Evolutionary conservation across 2,888 invertebrate species (phyloP).

Genomic region (Drosophila mimica): DNA sequence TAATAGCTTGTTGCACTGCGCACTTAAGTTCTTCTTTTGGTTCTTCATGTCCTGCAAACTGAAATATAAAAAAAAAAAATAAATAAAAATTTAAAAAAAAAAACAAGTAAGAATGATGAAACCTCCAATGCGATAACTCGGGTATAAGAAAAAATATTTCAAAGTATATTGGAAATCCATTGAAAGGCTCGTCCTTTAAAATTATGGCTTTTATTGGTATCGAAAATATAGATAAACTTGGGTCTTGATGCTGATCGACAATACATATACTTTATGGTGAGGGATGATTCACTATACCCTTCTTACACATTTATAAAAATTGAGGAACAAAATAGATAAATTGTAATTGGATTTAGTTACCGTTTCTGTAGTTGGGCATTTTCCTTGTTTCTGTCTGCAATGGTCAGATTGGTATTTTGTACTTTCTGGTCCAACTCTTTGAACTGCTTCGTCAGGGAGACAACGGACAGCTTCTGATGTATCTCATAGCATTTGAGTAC

Average conservation of each 20-base stretch:
- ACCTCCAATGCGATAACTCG: neutral
- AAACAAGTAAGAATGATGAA: neutral
- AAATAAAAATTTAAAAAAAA: neutral
- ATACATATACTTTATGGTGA: neutral
- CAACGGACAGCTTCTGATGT: conserved; percentile 1
- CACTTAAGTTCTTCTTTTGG: neutral
- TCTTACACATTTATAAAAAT: neutral
- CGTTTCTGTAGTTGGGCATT: conserved; percentile 10
- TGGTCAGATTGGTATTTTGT: neutral
- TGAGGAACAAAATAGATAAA: neutral
- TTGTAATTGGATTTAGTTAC: conserved; percentile 6
- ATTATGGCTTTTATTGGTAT: neutral
- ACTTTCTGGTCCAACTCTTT: conserved; percentile 4
- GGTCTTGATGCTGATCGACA: neutral
- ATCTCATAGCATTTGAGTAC: conserved; percentile 4
- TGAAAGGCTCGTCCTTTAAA: too few relatives aligned
- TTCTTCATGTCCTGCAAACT: conserved; percentile 3
- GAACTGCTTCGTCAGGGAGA: neutral
- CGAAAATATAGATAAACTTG: neutral
- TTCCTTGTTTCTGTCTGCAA: conserved; percentile 14
- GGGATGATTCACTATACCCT: neutral
- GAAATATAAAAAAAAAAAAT: neutral
- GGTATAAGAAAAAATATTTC: neutral
- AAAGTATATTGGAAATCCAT: too few relatives aligned
- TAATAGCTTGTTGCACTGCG: neutral